Evolutionary conservation across 1,140 invertebrate species (phyloP).

Genomic region (Lordiphosa clarofinis): DNA sequence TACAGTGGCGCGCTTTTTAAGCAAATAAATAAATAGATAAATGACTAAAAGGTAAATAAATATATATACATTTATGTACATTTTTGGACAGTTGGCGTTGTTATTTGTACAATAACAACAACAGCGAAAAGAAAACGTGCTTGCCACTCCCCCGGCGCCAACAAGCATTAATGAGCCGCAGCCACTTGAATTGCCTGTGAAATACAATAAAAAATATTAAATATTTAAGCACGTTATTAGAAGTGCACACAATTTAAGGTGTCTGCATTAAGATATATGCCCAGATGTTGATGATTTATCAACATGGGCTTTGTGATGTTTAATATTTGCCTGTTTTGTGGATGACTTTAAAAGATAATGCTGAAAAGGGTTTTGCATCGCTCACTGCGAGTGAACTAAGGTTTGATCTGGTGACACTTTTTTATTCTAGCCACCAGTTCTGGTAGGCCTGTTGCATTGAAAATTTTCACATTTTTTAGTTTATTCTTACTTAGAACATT

Average conservation of each 20-base stretch:
- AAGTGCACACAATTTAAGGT: conserved; percentile 53
- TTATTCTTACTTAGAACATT: too few species aligned
- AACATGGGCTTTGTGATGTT: too few species aligned
- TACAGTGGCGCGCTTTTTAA: conserved; percentile 70
- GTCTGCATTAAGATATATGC: conserved; percentile 21
- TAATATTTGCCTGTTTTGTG: too few species aligned
- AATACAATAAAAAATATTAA: conserved; percentile 73
- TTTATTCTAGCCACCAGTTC: too few species aligned
- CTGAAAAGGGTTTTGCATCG: too few species aligned
- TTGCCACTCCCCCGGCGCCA: conserved; percentile 16
- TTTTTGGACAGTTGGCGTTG: conserved; percentile 64
- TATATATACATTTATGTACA: conserved; percentile 38
- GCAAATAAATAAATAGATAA: conserved; percentile 77
- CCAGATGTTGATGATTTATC: conserved; percentile 24
- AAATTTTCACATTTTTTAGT: too few species aligned
- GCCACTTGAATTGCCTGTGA: conserved; percentile 53
- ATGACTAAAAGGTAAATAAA: conserved; percentile 77
- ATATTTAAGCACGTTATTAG: conserved; percentile 76
- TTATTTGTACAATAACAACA: conserved; percentile 50
- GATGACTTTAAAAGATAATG: too few species aligned
- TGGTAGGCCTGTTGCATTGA: too few species aligned
- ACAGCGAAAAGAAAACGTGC: conserved; percentile 13
- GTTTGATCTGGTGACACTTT: too few species aligned
- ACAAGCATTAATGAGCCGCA: conserved; percentile 54
- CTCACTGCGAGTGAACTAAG: too few species aligned